These are phyloP conservation scores for Thinocorus orbignyianus DNA, from an alignment of 2,113 vertebrate genomes.

Conservation along the genomic window DNA sequence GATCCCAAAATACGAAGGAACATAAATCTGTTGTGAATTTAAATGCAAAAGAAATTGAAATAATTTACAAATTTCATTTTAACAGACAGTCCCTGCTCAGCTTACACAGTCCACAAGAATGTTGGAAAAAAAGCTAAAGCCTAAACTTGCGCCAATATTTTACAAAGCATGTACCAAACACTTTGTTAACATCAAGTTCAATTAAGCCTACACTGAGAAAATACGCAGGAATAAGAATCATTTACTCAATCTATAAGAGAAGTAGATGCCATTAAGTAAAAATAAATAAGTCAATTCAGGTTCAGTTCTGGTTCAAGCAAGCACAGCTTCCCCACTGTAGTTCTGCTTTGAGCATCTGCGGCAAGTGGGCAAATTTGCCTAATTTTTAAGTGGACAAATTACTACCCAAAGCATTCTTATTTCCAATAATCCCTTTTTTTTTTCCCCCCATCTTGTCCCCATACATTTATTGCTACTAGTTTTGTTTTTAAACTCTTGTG, in stretches of 20 bases:
- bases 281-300: not conserved
- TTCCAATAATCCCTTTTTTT: not conserved
- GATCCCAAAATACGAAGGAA: not conserved
- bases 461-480: not conserved
- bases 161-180: not conserved
- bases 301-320: not conserved
- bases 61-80: not conserved
- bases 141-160: not conserved
- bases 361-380: not conserved
- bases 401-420: not conserved
- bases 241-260: not conserved
- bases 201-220: not conserved
- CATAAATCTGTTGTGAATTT: not conserved
- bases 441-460: accelerated
- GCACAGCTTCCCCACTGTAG: not conserved
- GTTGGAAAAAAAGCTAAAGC: not conserved
- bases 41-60: not conserved
- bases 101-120: not conserved
- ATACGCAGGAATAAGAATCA: not conserved
- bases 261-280: not conserved
- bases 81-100: not conserved
- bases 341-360: not conserved
- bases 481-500: not conserved
- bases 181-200: not conserved
- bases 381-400: not conserved